Percentiles rank a stretch among this genome's conserved stretches.
Conservation (phyloP, 2,888 invertebrate species). For the Branchipolynoe longqiensis region DNA sequence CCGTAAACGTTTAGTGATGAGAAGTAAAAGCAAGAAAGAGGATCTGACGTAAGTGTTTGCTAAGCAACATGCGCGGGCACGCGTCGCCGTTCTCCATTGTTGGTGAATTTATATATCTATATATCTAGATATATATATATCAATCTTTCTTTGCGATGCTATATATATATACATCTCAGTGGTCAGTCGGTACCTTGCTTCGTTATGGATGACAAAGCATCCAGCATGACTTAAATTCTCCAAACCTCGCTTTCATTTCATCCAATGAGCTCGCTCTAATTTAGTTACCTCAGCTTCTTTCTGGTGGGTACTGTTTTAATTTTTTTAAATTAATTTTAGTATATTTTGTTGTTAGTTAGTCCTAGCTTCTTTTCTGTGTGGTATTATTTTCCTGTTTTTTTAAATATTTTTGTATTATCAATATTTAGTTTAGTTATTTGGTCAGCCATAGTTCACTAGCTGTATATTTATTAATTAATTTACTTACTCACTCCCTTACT, state of each 20-base stretch:
- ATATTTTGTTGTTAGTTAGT: neutral
- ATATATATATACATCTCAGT: conserved; percentile 50
- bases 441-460: no score
- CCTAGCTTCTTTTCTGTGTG: neutral
- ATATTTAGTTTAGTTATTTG: no score
- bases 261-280: no score
- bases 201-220: conserved; percentile 40
- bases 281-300: neutral
- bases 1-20: conserved; percentile 23
- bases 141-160: neutral
- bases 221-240: no score
- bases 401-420: no score
- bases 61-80: conserved; percentile 25
- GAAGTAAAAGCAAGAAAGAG: conserved; percentile 16
- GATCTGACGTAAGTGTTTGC: conserved; percentile 45
- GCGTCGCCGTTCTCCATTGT: conserved; percentile 28
- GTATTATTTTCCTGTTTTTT: no score
- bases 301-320: neutral
- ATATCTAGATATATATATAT: conserved; percentile 25
- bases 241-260: no score
- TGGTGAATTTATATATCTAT: conserved; percentile 2
- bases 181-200: conserved; percentile 38
- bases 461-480: no score
- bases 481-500: no score
- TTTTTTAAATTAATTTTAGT: neutral